These are phyloP conservation scores for Ondatra zibethicus DNA, from an alignment of 2,113 vertebrate genomes.

Conservation along the genomic window DNA sequence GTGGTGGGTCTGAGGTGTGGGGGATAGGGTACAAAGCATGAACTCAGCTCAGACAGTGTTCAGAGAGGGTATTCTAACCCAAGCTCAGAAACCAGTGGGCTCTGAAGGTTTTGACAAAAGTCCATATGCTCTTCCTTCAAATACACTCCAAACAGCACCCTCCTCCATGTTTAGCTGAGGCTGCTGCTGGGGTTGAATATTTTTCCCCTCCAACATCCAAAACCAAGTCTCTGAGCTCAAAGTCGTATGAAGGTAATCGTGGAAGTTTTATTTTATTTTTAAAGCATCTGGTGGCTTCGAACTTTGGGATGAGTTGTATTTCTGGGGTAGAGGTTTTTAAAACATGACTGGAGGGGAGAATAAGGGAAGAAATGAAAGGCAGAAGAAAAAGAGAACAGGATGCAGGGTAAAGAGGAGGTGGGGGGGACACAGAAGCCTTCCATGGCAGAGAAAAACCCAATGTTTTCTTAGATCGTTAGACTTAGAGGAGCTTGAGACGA, in stretches of 20 bases:
- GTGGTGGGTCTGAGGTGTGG: background rate
- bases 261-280: slow-evolving; percentile 49
- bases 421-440: background rate
- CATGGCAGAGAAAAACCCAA: background rate
- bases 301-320: background rate
- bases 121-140: slow-evolving; percentile 75
- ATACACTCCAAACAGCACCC: slow-evolving; percentile 67
- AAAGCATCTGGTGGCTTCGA: background rate
- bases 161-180: slow-evolving; percentile 32
- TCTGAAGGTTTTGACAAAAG: slow-evolving; percentile 70
- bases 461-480: background rate
- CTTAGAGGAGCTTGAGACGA: slow-evolving; percentile 53
- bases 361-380: background rate
- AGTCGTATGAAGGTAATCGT: background rate
- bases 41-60: background rate
- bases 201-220: slow-evolving; percentile 39
- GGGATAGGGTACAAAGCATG: background rate
- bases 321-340: background rate
- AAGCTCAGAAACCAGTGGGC: slow-evolving; percentile 61
- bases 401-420: background rate
- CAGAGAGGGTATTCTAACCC: background rate
- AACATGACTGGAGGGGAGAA: background rate
- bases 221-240: slow-evolving; percentile 42
- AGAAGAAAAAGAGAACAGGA: background rate
- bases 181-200: background rate